Evolutionary conservation across 2,797 vertebrate species (phyloP).

Genomic region (Rhincodon typus): DNA sequence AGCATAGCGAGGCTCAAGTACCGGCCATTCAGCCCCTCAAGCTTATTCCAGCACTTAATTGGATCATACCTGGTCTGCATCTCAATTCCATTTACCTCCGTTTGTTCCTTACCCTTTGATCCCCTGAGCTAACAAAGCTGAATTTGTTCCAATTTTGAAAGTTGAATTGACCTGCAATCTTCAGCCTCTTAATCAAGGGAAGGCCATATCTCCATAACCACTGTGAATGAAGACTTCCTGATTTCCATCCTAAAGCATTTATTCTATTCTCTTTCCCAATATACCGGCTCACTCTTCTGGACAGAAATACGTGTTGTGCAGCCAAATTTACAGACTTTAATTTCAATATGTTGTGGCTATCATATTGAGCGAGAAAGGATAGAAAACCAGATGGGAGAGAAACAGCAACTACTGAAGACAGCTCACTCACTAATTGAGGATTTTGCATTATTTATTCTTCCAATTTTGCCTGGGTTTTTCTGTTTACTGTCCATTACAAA

Average conservation of each 20-base stretch:
- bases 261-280: too few relatives aligned
- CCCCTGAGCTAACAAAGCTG: neutral
- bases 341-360: neutral
- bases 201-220: too few relatives aligned
- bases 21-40: neutral
- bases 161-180: too few relatives aligned
- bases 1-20: neutral
- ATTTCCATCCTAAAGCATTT: too few relatives aligned
- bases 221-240: too few relatives aligned
- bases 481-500: neutral
- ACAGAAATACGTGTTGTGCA: too few relatives aligned
- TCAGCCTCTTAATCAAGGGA: too few relatives aligned
- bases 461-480: neutral
- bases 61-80: neutral
- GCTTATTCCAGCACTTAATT: too few relatives aligned
- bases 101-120: neutral
- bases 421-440: neutral
- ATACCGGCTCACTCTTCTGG: too few relatives aligned
- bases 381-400: neutral
- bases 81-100: neutral
- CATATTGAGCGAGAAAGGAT: neutral
- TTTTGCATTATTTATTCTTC: neutral
- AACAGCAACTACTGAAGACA: neutral
- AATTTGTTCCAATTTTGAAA: neutral
- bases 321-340: neutral